phyloP scores from a whole-genome alignment of 2,888 invertebrate genomes.

The Drosophila bunnanda region DNA sequence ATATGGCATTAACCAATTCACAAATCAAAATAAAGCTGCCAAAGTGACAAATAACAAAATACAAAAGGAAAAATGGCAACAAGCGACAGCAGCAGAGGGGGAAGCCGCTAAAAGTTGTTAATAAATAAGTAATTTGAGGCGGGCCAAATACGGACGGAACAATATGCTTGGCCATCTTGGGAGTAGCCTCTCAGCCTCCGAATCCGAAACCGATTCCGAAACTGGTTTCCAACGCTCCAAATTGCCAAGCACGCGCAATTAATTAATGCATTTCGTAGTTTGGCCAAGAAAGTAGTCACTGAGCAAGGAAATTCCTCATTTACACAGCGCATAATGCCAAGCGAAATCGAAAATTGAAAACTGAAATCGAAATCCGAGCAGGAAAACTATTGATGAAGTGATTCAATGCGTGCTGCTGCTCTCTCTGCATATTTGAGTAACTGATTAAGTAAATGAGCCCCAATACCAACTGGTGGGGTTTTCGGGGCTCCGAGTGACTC shows the following conservation, averaged over 20 bases:
- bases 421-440: constrained; percentile 45
- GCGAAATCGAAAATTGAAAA: constrained; percentile 24
- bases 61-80: not conserved
- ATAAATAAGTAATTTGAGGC: constrained; percentile 76
- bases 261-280: constrained; percentile 63
- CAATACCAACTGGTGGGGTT: not conserved
- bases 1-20: constrained; percentile 9
- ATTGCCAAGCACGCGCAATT: constrained; percentile 68
- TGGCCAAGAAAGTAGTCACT: constrained; percentile 18
- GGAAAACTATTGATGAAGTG: constrained; percentile 42
- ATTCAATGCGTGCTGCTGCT: constrained; percentile 8
- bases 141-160: constrained; percentile 39
- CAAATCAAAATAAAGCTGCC: constrained; percentile 29
- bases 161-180: constrained; percentile 73
- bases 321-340: constrained; percentile 50
- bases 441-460: constrained; percentile 61
- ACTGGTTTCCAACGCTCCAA: constrained; percentile 58
- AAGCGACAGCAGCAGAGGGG: not conserved
- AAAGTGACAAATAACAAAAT: constrained; percentile 17
- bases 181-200: constrained; percentile 18
- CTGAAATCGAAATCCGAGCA: constrained; percentile 40
- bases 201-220: constrained; percentile 24
- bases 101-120: constrained; percentile 60
- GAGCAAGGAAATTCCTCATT: constrained; percentile 68
- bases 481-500: constrained; percentile 19